phyloP scores from a whole-genome alignment of 2,888 invertebrate genomes.

The Prosopocoilus inquinatus region DNA sequence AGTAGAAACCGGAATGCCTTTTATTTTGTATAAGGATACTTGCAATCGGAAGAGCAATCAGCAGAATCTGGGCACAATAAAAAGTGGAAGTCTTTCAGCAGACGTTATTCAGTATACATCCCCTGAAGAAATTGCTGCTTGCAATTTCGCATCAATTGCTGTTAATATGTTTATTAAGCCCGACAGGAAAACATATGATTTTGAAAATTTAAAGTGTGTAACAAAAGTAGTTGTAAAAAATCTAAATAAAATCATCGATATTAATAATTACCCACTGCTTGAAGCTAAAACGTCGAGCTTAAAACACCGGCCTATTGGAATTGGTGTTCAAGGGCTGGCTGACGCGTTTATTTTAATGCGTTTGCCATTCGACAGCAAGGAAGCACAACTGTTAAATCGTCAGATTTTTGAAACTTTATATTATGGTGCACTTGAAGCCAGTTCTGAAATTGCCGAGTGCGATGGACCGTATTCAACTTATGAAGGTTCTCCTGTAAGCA shows the following conservation, averaged over 20 bases:
- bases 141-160: conserved; percentile 96
- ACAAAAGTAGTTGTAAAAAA: conserved; percentile 89
- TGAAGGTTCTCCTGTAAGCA: conserved; percentile 86
- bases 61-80: conserved; percentile 96
- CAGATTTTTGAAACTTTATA: conserved; percentile 98
- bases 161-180: conserved; percentile 88
- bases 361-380: conserved; percentile 85
- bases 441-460: conserved; percentile 87
- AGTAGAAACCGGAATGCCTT: conserved; percentile 97
- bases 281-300: conserved; percentile 87
- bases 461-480: conserved; percentile 90
- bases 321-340: conserved; percentile 96
- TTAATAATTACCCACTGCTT: conserved; percentile 91
- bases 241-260: conserved; percentile 94
- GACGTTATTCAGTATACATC: conserved; percentile 96
- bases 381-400: conserved; percentile 83
- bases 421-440: conserved; percentile 93
- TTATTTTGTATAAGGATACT: conserved; percentile 94
- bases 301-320: conserved; percentile 81
- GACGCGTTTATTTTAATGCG: conserved; percentile 95
- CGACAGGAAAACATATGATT: conserved; percentile 78
- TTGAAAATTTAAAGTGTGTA: conserved; percentile 79
- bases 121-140: conserved; percentile 94
- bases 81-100: conserved; percentile 96
- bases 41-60: conserved; percentile 98